Conservation (phyloP, 2,113 vertebrate genomes). For the Hystrix brachyura region DNA sequence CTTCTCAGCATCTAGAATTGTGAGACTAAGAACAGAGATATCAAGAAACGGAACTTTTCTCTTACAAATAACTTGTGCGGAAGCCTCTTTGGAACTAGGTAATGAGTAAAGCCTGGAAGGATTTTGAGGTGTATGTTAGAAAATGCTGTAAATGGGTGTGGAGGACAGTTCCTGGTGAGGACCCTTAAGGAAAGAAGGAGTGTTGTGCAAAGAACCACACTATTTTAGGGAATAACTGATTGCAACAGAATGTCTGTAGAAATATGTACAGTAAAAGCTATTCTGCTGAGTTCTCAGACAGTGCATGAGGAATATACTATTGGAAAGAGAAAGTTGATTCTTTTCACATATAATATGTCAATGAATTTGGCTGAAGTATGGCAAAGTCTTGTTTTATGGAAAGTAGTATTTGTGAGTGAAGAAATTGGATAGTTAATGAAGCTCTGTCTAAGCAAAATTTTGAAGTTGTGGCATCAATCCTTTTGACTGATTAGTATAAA, state of each 20-base stretch:
- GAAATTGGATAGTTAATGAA: background rate
- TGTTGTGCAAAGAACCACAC: no score
- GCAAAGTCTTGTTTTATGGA: no score
- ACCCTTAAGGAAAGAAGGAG: background rate
- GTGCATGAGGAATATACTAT: background rate
- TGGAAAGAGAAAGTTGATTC: background rate
- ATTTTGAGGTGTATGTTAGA: background rate
- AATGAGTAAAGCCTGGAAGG: background rate
- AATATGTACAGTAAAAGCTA: background rate
- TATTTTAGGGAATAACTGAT: no score
- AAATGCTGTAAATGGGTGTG: background rate
- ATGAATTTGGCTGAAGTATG: background rate
- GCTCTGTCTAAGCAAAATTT: background rate
- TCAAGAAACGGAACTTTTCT: background rate
- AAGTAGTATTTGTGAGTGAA: background rate
- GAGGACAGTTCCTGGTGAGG: background rate
- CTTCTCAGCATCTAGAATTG: background rate
- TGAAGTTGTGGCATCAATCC: no score
- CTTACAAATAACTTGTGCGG: background rate
- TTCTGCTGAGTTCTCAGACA: background rate
- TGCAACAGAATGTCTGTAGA: background rate
- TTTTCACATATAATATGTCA: background rate
- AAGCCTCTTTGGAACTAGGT: background rate
- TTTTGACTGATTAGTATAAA: background rate
- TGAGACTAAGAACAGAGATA: background rate